These are phyloP conservation scores for Cyphomyrus plagiostoma DNA, from an alignment of 2,113 vertebrate genomes.

Conservation along the genomic window DNA sequence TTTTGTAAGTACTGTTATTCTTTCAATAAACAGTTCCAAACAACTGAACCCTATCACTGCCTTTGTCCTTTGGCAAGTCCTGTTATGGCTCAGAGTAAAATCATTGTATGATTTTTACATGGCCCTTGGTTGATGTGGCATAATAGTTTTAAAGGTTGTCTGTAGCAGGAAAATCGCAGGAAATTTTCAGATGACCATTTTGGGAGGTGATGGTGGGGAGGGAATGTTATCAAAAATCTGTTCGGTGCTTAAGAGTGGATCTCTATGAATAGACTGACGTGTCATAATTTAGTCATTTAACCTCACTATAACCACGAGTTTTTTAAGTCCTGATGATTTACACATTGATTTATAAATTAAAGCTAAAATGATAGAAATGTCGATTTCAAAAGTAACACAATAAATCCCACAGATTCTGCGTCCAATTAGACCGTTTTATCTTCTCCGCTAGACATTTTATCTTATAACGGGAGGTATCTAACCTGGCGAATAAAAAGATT, in stretches of 20 bases:
- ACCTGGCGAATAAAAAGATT: conserved; percentile 12
- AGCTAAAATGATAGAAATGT: not conserved
- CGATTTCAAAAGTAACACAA: not conserved
- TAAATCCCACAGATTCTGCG: not conserved
- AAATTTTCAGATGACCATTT: not conserved
- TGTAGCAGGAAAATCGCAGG: conserved; percentile 17
- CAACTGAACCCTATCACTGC: not conserved
- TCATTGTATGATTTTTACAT: not conserved
- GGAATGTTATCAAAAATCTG: not conserved
- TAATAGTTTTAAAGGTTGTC: not conserved
- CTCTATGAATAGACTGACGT: not conserved
- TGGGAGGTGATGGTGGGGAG: not conserved
- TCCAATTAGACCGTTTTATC: not conserved
- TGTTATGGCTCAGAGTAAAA: not conserved
- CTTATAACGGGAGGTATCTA: not conserved
- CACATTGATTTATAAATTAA: not conserved
- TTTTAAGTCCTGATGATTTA: not conserved
- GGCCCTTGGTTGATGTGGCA: not conserved
- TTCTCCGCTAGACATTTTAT: conserved; percentile 1
- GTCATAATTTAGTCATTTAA: not conserved
- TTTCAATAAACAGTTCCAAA: conserved; percentile 46
- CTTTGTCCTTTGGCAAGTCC: not conserved
- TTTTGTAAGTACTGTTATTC: conserved; percentile 53
- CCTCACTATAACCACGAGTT: not conserved
- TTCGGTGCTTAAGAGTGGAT: not conserved